Base-by-base conservation (phyloP, 2,888 invertebrate genomes). In the Pachliopta kotzebuea region DNA sequence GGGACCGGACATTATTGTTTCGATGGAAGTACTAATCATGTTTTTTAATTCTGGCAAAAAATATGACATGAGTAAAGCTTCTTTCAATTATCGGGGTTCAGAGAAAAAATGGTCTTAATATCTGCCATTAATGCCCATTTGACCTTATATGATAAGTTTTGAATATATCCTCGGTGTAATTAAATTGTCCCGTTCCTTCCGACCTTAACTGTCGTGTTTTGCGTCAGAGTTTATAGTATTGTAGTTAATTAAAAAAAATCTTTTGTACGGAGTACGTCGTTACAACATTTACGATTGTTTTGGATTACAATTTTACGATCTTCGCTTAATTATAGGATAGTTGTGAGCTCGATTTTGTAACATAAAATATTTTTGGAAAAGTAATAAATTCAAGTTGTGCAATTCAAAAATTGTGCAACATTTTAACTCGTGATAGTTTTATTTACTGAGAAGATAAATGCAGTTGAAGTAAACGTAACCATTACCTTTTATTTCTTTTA, bases 161-260 rank as follows among this genome's bases (percentile, higher is more conserved):
- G 61, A 62, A 59, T 56, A 24, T 53, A 52, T 49, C 56, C 50
- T n/a, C 26, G 53, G 56, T 69, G 66, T 54, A 66, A 68, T 72
- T 70, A 74, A 74, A 72, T 67, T 65, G 62, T 71, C 55, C 70
- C 72, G 69, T 86, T 83, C 80, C 82, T 86, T 84, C 79, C 85
- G 82, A 81, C 80, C 76, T 83, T 78, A 76, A 70, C 69, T 68
- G 73, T 72, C 67, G 67, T 66, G 69, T 73, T 72, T 72, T 78
- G 66, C 80, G 77, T 80, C 78, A 78, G 59, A 62, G 49, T 26
- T 54, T 45, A 54, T 29, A 49, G 67, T 67, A 66, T 62, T 26
- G 31, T 67, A 59, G 65, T 62, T 24, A 57, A 49, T 63, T 50
- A 58, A 57, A 24, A 58, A 50, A 29, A 52, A 52, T 14, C 45